Evolutionary conservation across 2,888 invertebrate species (phyloP), one percentile per base, ranked within the genome.

Genomic region (Bedellia somnulentella): DNA sequence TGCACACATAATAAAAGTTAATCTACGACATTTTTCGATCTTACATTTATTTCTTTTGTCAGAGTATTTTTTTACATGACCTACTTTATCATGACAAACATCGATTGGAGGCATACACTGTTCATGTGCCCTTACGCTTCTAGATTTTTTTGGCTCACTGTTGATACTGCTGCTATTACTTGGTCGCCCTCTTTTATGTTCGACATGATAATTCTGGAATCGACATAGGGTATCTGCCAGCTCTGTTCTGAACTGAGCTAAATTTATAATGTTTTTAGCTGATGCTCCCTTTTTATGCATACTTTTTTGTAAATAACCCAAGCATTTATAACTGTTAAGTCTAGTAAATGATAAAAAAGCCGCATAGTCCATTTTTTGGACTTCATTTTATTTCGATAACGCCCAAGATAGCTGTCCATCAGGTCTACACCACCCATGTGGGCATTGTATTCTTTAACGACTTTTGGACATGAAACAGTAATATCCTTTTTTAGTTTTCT

Each of bases 361-460:
- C 47, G 45, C 35, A 54, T 34, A 27, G 53, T 51, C 50, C 52
- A 52, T 35, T 56, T 54, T 45, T 45, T 50, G 38, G 46, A 46
- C 22, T 37, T 42, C 29, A 48, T 39, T 33, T 1, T 42, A 35
- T 47, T 47, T 35, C 42, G 41, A 40, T 48, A 40, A 42, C 47
- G 45, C 32, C 47, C 47, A 36, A 50, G 39, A 45, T 44, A 47
- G 31, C 45, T 48, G 41, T 57, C 50, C 43, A 49, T 43, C 26
- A 52, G 44, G 27, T 55, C 53, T 22, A 51, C 52, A 36, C 49
- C 51, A 27, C 48, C 52, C 53, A 54, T 56, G 33, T 53, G 49
- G 33, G 41, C 45, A 45, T 53, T 55, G 37, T 57, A 55, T 11
- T 48, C 43, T 39, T 45, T 40, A 32, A 53, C 39, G 40, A 52